Base-by-base conservation (phyloP, 2,888 invertebrate species). In the Drosophila borborema region DNA sequence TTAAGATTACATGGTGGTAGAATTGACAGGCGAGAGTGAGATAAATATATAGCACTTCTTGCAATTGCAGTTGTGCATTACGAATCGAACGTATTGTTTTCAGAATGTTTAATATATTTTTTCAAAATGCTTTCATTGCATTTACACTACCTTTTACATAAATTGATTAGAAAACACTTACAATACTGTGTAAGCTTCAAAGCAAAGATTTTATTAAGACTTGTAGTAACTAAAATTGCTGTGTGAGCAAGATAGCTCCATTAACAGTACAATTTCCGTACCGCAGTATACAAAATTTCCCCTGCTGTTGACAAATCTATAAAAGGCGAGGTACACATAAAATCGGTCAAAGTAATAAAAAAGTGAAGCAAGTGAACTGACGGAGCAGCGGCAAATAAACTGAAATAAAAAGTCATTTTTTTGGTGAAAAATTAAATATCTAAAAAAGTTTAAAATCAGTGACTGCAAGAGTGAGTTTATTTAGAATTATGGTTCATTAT, bases 251-350 rank as follows among this genome's bases (percentile, higher is more conserved):
- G 53, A 59, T 14, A 70, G 40, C 28, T 3, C 9, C 59, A 64
- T n/a, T 40, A 0, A 16, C 18, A 3, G 18, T 10, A 2, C 12
- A 61, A 72, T 48, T 48, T 58, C 49, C 28, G 31, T 62, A 8
- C 8, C 1, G 1, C 55, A 51, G 49, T 41, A 12, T 12, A 40
- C 45, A 23, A 54, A 36, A 43, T 20, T 76, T 74, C 61, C 69
- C 76, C 64, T 69, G 34, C 58, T 43, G n/a, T 55, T 41, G 20
- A 3, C 41, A 4, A 75, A 51, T 49, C 65, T 77, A 77, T 77
- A 77, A 28, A 71, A 76, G 53, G 40, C n/a, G n/a, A 1, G 16
- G 9, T 54, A 58, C 18, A 53, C 9, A 36, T 2, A 0, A 12
- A 28, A 20, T 38, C 14, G 18, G 8, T 31, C 14, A 18, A 40